phyloP scores from a whole-genome alignment of 2,797 vertebrate genomes.

The Amblyraja radiata region DNA sequence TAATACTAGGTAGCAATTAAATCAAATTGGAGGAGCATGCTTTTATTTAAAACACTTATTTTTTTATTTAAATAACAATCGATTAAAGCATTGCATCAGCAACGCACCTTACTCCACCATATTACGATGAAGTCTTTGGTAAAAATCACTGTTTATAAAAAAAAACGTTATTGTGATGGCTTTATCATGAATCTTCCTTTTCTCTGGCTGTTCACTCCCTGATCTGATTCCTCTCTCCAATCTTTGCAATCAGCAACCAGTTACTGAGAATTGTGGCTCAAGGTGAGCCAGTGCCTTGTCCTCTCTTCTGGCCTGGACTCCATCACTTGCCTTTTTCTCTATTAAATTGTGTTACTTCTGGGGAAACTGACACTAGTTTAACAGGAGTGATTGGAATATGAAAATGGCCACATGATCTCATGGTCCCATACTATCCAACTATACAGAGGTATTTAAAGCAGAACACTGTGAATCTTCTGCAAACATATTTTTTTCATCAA shows the following conservation, averaged over 20 bases:
- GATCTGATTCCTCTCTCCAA: neutral
- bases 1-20: neutral
- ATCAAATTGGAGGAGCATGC: neutral
- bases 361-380: slow-evolving; percentile 8
- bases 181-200: neutral
- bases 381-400: neutral
- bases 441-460: neutral
- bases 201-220: neutral
- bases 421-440: neutral
- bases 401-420: neutral
- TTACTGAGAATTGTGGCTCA: neutral
- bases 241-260: neutral
- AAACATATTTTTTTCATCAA: slow-evolving; percentile 12
- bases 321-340: too few species aligned
- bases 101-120: neutral
- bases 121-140: neutral
- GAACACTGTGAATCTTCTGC: neutral
- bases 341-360: neutral
- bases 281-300: neutral
- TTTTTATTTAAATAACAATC: neutral
- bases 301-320: neutral
- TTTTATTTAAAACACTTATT: neutral
- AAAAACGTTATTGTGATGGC: neutral
- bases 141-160: neutral
- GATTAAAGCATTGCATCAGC: neutral